These are phyloP conservation scores for Python bivittatus DNA, from an alignment of 2,113 vertebrate genomes.

Conservation along the genomic window DNA sequence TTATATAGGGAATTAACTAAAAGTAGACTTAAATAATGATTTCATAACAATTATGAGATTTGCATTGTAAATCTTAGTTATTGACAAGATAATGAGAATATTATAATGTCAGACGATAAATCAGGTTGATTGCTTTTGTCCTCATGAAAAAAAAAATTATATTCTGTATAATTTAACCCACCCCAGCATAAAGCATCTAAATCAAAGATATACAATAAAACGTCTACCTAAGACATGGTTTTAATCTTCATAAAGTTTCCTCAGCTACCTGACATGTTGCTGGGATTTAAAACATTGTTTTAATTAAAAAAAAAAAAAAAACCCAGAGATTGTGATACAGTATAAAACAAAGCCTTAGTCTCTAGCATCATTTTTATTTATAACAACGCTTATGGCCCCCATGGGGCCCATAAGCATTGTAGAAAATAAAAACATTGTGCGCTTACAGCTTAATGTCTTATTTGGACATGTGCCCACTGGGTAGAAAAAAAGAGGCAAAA, in stretches of 20 bases:
- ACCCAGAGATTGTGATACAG: not conserved
- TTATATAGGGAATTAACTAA: conserved; percentile 69
- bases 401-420: not conserved
- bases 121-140: conserved; percentile 38
- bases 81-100: conserved; percentile 55
- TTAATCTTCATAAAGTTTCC: not conserved
- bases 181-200: not conserved
- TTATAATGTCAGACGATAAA: conserved; percentile 47
- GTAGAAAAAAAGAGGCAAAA: not conserved
- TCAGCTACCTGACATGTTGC: not conserved
- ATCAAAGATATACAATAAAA: not conserved
- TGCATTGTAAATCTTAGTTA: conserved; percentile 60
- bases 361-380: not conserved
- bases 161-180: not conserved
- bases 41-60: conserved; percentile 54
- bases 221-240: not conserved
- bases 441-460: not conserved
- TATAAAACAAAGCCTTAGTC: not conserved
- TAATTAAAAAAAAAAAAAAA: not conserved
- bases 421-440: not conserved
- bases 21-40: conserved; percentile 62
- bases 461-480: not conserved
- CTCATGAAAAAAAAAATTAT: not conserved
- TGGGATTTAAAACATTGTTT: not conserved
- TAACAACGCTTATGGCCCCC: not conserved